Base-by-base conservation (phyloP, 2,797 vertebrate genomes). In the Hypotaenidia okinawae region DNA sequence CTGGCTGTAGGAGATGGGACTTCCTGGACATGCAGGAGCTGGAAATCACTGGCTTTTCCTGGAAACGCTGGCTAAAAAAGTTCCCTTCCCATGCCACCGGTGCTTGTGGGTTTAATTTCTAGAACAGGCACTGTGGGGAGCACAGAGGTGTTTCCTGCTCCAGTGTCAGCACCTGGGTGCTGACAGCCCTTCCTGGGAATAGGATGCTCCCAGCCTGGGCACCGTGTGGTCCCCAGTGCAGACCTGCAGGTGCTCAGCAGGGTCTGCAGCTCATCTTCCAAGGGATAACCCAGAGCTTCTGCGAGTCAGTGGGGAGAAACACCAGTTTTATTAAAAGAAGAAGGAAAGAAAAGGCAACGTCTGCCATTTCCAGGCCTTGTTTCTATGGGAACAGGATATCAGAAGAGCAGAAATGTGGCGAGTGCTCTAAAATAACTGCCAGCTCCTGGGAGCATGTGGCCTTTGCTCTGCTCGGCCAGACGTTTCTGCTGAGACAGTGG, bases 321-420 rank as follows among this genome's bases (percentile, higher is more conserved):
- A 2, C 87, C 3, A 8, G 33, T 68, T 87, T 88, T 83, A 54
- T 87, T 28, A 55, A 43, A 79, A 69, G 67, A 25, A 7, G 43
- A 47, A 59, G 41, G 57, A 62, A 59, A 47, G 39, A 72, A 84
- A 90, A 80, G 23, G 70, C 85, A 86, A 16, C 0, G 45, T 67
- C 91, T 97, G 94, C 94, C 91, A 82, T 96, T 96, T 93, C 76
- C 94, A 94, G 94, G 85, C 85, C 91, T 47, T 1, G 96, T 97
- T 96, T 93, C 95, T 96, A 96, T 97, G 96, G 96, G 88, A 96
- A 97, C 95, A 0, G 94, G 88, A 94, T 95, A 94, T 91, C 87
- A 94, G 94, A 94, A 37, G 94, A 96, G 66, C 85, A 90, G 82
- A 93, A 69, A 86, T 49, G 89, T 6, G 0, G 52, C 2, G 25